These are phyloP conservation scores for Pseudomyrmex flavicornis DNA, from an alignment of 1,140 invertebrate genomes.

Conservation along the genomic window DNA sequence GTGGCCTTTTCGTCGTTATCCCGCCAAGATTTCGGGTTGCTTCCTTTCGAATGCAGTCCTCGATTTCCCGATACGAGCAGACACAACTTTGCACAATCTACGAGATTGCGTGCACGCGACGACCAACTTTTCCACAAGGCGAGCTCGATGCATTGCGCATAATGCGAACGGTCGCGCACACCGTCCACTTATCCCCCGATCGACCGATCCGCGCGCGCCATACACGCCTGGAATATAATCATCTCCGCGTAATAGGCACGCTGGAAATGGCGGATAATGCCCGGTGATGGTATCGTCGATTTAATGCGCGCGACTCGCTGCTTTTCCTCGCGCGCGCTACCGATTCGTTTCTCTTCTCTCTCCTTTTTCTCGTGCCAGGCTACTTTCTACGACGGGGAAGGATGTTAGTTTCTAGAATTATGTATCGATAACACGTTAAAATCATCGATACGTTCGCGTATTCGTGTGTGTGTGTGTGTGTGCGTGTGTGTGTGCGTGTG, in stretches of 20 bases:
- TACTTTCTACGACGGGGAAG: not conserved
- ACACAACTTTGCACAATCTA: slow-evolving; percentile 70
- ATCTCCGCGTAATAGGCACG: not conserved
- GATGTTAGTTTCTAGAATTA: not conserved
- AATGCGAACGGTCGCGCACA: slow-evolving; percentile 38
- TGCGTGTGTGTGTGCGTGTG: no score
- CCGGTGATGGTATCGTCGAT: not conserved
- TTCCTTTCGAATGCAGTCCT: slow-evolving; percentile 60
- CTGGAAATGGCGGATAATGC: slow-evolving; percentile 18
- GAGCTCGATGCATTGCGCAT: slow-evolving; percentile 46
- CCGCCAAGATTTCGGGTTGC: slow-evolving; percentile 4
- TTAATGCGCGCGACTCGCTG: slow-evolving; percentile 10
- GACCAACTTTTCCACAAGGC: slow-evolving; percentile 51
- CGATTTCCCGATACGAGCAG: slow-evolving; percentile 66
- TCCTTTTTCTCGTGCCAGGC: not conserved
- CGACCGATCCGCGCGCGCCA: slow-evolving; percentile 35
- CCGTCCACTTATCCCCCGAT: slow-evolving; percentile 65
- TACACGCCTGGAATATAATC: slow-evolving; percentile 39
- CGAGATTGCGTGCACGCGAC: slow-evolving; percentile 67
- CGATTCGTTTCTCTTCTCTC: not conserved
- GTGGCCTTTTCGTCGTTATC: slow-evolving; percentile 20
- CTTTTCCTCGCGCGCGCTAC: not conserved
- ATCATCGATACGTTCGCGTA: not conserved
- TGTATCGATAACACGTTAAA: not conserved
- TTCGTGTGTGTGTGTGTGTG: not conserved